Conservation (phyloP, 2,888 invertebrate species). For the Brachylomia viminalis region DNA sequence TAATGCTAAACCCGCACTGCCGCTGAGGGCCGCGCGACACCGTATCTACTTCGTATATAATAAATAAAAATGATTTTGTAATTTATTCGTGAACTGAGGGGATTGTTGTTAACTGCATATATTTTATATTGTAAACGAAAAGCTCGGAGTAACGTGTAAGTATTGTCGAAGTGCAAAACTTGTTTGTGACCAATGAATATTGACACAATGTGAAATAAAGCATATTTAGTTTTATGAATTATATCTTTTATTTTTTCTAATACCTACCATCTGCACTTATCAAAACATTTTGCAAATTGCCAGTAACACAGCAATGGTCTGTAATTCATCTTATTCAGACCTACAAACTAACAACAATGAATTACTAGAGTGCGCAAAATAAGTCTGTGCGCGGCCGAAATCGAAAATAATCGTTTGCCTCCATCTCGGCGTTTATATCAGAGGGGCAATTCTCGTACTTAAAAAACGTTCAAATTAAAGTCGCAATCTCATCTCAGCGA, state of each 20-base stretch:
- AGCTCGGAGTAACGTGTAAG: conserved; percentile 78
- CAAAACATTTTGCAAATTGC: not conserved
- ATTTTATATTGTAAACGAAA: conserved; percentile 85
- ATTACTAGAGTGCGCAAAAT: too few species aligned
- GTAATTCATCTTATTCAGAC: too few species aligned
- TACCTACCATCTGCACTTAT: too few species aligned
- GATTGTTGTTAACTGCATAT: conserved; percentile 88
- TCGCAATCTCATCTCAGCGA: too few species aligned
- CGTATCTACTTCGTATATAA: conserved; percentile 61
- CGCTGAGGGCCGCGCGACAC: conserved; percentile 43
- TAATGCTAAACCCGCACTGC: conserved; percentile 9
- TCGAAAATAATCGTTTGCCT: too few species aligned
- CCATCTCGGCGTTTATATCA: too few species aligned
- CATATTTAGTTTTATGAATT: conserved; percentile 88
- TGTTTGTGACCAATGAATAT: conserved; percentile 88
- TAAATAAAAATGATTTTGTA: conserved; percentile 74
- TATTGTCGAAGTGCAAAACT: conserved; percentile 84
- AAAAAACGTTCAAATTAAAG: too few species aligned
- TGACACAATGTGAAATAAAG: conserved; percentile 90
- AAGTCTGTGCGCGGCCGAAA: too few species aligned
- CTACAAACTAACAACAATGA: too few species aligned
- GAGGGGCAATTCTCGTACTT: too few species aligned
- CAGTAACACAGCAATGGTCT: too few species aligned
- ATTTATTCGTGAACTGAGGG: conserved; percentile 79
- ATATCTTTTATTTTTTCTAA: conserved; percentile 70